Evolutionary conservation across 2,888 invertebrate genomes (phyloP).

Genomic region (Clistopyga incitator): DNA sequence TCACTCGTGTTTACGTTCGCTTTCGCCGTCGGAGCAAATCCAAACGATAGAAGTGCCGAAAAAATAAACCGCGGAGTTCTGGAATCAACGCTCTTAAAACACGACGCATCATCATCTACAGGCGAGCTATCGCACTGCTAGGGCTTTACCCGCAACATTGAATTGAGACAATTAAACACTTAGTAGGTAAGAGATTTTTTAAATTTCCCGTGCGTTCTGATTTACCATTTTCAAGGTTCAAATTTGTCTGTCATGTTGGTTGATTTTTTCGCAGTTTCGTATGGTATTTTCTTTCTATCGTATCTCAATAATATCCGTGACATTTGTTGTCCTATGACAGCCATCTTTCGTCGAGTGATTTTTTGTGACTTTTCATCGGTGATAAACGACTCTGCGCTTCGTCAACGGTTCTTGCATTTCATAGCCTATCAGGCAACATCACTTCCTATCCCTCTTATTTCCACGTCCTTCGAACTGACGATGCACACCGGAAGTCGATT

Average conservation of each 20-base stretch:
- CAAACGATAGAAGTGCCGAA: background rate
- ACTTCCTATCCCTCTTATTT: constrained; percentile 33
- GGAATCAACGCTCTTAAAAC: background rate
- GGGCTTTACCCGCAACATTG: background rate
- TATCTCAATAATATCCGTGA: background rate
- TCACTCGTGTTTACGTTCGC: constrained; percentile 1
- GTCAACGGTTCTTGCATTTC: constrained; percentile 12
- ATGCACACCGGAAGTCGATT: constrained; percentile 62
- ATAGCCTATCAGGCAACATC: constrained; percentile 15
- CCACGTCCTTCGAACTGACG: constrained; percentile 50
- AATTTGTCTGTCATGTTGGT: background rate
- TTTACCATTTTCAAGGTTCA: background rate
- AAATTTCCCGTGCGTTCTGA: background rate
- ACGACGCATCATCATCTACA: background rate
- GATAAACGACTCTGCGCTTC: constrained; percentile 28
- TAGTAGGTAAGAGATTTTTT: constrained; percentile 46
- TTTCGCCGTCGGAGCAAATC: background rate
- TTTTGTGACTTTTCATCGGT: constrained; percentile 7
- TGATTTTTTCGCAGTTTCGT: background rate
- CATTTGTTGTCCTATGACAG: background rate
- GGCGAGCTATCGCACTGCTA: background rate
- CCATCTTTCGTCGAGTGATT: background rate
- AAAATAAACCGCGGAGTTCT: background rate
- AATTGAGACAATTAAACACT: background rate
- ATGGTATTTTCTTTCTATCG: background rate